Evolutionary conservation across 2,797 vertebrate species (phyloP).

Genomic region (Momotus momota): DNA sequence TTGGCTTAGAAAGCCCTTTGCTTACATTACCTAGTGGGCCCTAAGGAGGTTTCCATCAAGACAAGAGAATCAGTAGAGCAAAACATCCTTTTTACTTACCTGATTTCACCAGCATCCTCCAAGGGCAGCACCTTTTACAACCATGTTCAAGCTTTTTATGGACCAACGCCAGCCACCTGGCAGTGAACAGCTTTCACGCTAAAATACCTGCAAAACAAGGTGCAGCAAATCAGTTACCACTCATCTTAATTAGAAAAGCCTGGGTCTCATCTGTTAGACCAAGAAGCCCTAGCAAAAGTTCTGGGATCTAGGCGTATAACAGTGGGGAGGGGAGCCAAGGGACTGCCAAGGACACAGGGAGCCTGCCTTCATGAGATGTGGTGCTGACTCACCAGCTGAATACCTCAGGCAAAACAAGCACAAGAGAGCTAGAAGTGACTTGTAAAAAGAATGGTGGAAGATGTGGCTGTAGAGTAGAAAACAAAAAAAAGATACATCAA

Average conservation of each 20-base stretch:
- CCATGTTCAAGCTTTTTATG: rapidly evolving
- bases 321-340: not conserved
- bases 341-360: rapidly evolving
- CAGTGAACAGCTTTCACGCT: not conserved
- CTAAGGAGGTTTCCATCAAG: not conserved
- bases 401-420: rapidly evolving
- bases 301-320: not conserved
- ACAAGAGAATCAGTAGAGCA: rapidly evolving
- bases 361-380: rapidly evolving
- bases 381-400: not conserved
- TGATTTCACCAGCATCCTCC: rapidly evolving
- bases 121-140: rapidly evolving
- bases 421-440: not conserved
- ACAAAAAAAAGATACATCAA: not conserved
- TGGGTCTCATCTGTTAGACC: not conserved
- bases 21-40: not conserved
- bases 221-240: not conserved
- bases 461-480: not conserved
- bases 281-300: not conserved
- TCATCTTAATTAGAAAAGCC: not conserved
- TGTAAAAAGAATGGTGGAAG: not conserved
- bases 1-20: not conserved
- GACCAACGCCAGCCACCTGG: not conserved
- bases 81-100: not conserved
- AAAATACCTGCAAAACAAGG: not conserved